These are phyloP conservation scores for Dasyornis broadbenti DNA, from an alignment of 2,113 vertebrate genomes.

Conservation along the genomic window DNA sequence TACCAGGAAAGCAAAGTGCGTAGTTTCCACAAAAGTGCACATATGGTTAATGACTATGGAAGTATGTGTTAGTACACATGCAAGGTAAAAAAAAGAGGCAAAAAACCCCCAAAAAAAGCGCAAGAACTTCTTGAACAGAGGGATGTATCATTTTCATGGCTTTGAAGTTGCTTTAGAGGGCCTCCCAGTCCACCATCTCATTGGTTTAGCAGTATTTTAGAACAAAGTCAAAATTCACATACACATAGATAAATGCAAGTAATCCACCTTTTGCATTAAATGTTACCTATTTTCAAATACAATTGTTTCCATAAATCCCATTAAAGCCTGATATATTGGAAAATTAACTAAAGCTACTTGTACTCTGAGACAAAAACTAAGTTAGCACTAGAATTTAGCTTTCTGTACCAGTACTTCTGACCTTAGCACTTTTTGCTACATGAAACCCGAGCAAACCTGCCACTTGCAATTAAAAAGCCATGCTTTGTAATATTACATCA, in stretches of 20 bases:
- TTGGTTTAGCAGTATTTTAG: neutral
- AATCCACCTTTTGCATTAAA: neutral
- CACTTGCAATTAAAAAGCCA: conserved; percentile 6
- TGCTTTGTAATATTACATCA: conserved; percentile 44
- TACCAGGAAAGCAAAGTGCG: conserved; percentile 64
- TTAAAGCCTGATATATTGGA: neutral
- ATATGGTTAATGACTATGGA: neutral
- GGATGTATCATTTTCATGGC: neutral
- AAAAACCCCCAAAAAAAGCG: neutral
- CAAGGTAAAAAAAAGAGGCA: neutral
- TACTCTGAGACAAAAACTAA: neutral
- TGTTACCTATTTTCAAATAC: neutral
- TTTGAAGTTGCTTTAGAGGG: conserved; percentile 19
- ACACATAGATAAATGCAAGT: neutral
- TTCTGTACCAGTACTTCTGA: conserved; percentile 15
- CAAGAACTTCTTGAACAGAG: conserved; percentile 9
- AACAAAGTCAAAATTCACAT: neutral
- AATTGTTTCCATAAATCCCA: neutral
- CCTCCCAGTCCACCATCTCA: neutral
- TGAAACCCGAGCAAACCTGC: neutral
- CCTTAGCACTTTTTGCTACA: conserved; percentile 22
- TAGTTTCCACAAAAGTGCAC: conserved; percentile 66
- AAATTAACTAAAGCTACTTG: conserved; percentile 9
- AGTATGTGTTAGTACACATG: conserved; percentile 3
- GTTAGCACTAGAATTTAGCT: neutral